Evolutionary conservation across 2,888 invertebrate genomes (phyloP).

Genomic region (Euspilapteryx auroguttella): DNA sequence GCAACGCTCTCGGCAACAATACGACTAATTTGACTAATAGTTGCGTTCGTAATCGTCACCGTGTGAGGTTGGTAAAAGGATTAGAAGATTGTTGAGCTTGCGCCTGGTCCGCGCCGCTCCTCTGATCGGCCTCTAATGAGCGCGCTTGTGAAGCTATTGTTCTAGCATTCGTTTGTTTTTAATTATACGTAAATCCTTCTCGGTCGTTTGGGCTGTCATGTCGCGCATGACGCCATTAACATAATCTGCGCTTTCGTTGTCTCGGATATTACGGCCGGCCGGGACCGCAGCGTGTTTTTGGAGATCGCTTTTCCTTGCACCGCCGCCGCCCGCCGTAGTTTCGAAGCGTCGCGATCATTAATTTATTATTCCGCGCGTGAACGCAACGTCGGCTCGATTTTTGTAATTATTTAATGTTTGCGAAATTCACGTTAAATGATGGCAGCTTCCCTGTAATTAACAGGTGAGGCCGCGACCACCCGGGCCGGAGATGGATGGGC

Average conservation of each 20-base stretch:
- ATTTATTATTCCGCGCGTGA: constrained; percentile 45
- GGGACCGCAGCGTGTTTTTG: too few species aligned
- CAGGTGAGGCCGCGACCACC: constrained; percentile 38
- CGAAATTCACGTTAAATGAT: constrained; percentile 50
- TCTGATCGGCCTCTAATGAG: constrained; percentile 33
- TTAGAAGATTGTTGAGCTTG: constrained; percentile 36
- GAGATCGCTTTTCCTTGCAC: too few species aligned
- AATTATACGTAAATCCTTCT: constrained; percentile 10
- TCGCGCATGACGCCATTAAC: constrained; percentile 1
- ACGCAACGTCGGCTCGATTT: constrained; percentile 37
- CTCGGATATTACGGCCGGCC: too few species aligned
- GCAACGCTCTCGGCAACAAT: constrained; percentile 47
- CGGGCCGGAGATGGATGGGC: constrained; percentile 38
- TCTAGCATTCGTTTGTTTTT: constrained; percentile 20
- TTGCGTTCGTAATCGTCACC: constrained; percentile 54
- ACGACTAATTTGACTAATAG: constrained; percentile 61
- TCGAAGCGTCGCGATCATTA: constrained; percentile 16
- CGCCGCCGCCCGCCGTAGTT: background rate
- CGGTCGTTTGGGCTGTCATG: background rate
- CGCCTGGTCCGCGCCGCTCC: constrained; percentile 22
- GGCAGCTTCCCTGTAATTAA: constrained; percentile 50
- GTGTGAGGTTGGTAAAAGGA: constrained; percentile 58
- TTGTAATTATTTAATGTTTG: constrained; percentile 49
- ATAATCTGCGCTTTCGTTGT: constrained; percentile 1
- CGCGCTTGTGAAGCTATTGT: constrained; percentile 42